Evolutionary conservation across 1,140 invertebrate genomes (phyloP).

Genomic region (Danaus plexippus): DNA sequence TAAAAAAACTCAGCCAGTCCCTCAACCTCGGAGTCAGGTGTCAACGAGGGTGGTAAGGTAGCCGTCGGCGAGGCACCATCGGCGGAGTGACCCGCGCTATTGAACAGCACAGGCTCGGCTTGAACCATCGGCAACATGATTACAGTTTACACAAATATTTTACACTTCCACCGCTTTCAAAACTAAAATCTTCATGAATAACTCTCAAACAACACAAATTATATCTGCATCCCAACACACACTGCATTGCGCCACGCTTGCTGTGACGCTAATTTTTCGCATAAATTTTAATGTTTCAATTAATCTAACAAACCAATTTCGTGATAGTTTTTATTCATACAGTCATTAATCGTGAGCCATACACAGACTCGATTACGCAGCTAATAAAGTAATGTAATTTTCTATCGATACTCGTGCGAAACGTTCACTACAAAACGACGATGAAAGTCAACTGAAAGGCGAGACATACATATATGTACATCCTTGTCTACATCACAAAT

Average conservation of each 20-base stretch:
- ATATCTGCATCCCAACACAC: slow-evolving; percentile 62
- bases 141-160: slow-evolving; percentile 41
- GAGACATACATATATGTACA: slow-evolving; percentile 67
- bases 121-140: slow-evolving; percentile 65
- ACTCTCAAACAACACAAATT: slow-evolving; percentile 49
- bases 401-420: slow-evolving; percentile 62
- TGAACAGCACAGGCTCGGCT: slow-evolving; percentile 55
- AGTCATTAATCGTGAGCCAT: slow-evolving; percentile 33
- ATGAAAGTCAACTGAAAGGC: slow-evolving; percentile 71
- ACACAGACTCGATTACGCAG: slow-evolving; percentile 61
- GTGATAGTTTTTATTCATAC: slow-evolving; percentile 18
- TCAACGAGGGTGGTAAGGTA: slow-evolving; percentile 51
- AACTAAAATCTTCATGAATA: slow-evolving; percentile 36
- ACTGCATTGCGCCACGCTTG: slow-evolving; percentile 68
- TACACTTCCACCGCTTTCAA: slow-evolving; percentile 42
- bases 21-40: slow-evolving; percentile 57
- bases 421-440: slow-evolving; percentile 68
- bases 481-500: slow-evolving; percentile 66
- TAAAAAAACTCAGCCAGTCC: slow-evolving; percentile 63
- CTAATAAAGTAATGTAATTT: slow-evolving; percentile 61
- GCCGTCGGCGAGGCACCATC: slow-evolving; percentile 49
- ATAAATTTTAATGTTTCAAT: slow-evolving; percentile 19
- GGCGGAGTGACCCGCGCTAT: slow-evolving; percentile 45
- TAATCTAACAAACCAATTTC: slow-evolving; percentile 15
- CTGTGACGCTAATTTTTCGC: slow-evolving; percentile 49